These are phyloP conservation scores for Galerucella nymphaeae DNA, from an alignment of 2,888 invertebrate genomes.

Conservation along the genomic window DNA sequence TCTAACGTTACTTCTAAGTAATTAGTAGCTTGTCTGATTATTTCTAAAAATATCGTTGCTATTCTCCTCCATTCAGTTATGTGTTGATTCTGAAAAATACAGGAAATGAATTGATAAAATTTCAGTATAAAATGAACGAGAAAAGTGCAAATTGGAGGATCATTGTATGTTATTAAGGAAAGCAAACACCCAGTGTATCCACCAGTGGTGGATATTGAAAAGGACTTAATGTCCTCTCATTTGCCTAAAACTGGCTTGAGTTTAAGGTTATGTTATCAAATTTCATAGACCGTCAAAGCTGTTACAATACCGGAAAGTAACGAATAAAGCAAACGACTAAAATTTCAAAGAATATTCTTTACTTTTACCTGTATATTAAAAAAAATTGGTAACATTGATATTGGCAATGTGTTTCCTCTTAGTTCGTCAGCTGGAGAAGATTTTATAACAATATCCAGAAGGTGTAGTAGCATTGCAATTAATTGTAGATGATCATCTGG, in stretches of 20 bases:
- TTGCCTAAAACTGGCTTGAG: no score
- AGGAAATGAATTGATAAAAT: background rate
- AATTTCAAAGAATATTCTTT: background rate
- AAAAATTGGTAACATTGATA: slow-evolving; percentile 66
- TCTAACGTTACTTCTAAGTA: slow-evolving; percentile 31
- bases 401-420: slow-evolving; percentile 64
- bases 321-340: background rate
- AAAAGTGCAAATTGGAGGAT: no score
- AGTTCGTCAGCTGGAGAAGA: slow-evolving; percentile 65
- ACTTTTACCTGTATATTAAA: slow-evolving; percentile 64
- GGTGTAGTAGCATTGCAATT: slow-evolving; percentile 61
- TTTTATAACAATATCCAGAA: slow-evolving; percentile 64
- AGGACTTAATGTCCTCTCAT: no score
- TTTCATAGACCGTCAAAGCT: no score
- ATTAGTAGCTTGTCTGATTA: slow-evolving; percentile 56
- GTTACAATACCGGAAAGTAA: no score
- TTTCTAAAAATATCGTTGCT: slow-evolving; percentile 61
- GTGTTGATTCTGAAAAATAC: slow-evolving; percentile 56
- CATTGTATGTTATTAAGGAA: no score
- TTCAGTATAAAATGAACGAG: no score
- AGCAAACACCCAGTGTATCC: no score
- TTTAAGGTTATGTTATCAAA: no score
- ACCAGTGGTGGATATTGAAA: no score
- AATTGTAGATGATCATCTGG: slow-evolving; percentile 62
- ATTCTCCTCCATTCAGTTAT: slow-evolving; percentile 61